Conservation (phyloP, 2,113 vertebrate genomes). For the Seriola quinqueradiata region DNA sequence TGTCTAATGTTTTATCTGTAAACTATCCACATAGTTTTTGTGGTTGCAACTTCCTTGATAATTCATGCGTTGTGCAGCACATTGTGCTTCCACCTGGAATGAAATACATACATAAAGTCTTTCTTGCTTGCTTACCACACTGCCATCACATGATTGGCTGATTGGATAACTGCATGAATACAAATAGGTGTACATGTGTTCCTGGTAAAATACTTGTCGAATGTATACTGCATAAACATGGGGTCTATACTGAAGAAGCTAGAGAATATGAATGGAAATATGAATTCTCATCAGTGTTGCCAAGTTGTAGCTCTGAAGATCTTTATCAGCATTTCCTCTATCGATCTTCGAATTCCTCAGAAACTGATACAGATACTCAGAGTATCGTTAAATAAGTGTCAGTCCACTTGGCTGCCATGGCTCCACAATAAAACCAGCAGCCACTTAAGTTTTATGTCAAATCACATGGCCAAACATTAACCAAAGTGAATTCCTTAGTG, state of each 20-base stretch:
- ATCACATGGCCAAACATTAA: conserved; percentile 48
- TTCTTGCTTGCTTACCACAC: too few species aligned
- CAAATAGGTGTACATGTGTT: too few species aligned
- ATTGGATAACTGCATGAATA: too few species aligned
- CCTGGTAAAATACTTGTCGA: too few species aligned
- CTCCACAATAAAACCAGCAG: conserved; percentile 1
- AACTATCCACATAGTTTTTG: too few species aligned
- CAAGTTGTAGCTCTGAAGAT: neutral
- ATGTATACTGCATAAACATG: neutral
- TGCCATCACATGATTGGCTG: neutral
- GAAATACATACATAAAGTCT: too few species aligned
- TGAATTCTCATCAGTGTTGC: neutral
- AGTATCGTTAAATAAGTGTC: neutral
- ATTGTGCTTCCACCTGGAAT: too few species aligned
- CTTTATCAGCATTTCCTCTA: neutral
- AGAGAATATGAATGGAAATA: neutral
- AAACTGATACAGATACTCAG: neutral
- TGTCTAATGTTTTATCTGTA: too few species aligned
- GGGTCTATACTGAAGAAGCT: too few species aligned
- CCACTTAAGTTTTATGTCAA: neutral
- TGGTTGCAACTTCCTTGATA: too few species aligned
- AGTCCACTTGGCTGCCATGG: neutral
- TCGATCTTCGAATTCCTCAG: neutral
- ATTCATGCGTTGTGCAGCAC: too few species aligned
- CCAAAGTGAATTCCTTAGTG: conserved; percentile 16